Evolutionary conservation across 2,888 invertebrate genomes (phyloP).

Genomic region (Dynastes tityus): DNA sequence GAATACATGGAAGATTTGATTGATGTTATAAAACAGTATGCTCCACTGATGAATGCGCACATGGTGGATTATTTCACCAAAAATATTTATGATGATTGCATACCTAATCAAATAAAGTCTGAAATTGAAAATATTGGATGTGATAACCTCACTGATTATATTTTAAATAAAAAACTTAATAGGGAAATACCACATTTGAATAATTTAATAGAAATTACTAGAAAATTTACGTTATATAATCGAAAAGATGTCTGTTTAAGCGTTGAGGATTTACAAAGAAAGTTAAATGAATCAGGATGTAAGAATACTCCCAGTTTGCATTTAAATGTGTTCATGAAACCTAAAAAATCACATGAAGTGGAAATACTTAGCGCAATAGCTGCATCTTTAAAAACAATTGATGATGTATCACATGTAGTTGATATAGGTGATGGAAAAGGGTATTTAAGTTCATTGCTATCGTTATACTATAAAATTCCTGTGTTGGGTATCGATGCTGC

Average conservation of each 20-base stretch:
- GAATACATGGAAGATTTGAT: conserved; percentile 24
- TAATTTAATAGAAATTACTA: conserved; percentile 61
- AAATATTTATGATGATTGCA: conserved; percentile 76
- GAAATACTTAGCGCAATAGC: conserved; percentile 78
- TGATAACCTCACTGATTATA: conserved; percentile 70
- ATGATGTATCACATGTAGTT: conserved; percentile 73
- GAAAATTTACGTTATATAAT: conserved; percentile 61
- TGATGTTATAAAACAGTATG: conserved; percentile 72
- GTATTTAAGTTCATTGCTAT: conserved; percentile 84
- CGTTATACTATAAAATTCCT: conserved; percentile 79
- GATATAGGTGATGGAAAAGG: conserved; percentile 95
- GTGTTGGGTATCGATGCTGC: conserved; percentile 90
- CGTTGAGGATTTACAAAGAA: conserved; percentile 67
- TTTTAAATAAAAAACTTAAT: conserved; percentile 69
- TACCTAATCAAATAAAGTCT: conserved; percentile 73
- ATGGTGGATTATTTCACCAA: conserved; percentile 83
- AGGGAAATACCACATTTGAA: conserved; percentile 59
- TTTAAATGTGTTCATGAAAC: conserved; percentile 82
- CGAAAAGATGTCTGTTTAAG: conserved; percentile 70
- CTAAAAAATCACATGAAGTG: conserved; percentile 88
- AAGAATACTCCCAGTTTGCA: conserved; percentile 65
- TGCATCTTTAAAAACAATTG: conserved; percentile 70
- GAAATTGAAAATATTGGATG: conserved; percentile 71
- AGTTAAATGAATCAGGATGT: conserved; percentile 65
- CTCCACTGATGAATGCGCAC: conserved; percentile 82